These are phyloP conservation scores for Hetaerina americana DNA, from an alignment of 1,140 invertebrate genomes.

Conservation along the genomic window DNA sequence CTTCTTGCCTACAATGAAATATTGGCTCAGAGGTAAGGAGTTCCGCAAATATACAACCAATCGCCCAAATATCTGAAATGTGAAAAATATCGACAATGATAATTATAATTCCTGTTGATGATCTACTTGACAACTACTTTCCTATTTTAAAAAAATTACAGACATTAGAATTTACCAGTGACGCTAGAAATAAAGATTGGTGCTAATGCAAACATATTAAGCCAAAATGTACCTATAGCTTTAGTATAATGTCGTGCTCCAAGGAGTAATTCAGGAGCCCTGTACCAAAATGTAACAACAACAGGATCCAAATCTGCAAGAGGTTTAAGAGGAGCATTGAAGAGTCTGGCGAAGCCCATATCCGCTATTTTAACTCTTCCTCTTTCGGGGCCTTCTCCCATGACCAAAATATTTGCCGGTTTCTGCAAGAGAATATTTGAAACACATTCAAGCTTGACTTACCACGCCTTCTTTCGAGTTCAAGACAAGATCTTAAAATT, in stretches of 20 bases:
- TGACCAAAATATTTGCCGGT: conserved; percentile 98
- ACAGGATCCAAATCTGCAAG: conserved; percentile 97
- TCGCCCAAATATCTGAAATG: conserved; percentile 94
- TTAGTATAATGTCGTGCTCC: conserved; percentile 98
- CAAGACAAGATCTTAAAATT: too few species aligned
- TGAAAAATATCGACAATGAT: not conserved
- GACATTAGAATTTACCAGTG: not conserved
- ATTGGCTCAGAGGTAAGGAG: conserved; percentile 95
- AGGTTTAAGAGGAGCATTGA: conserved; percentile 96
- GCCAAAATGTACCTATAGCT: conserved; percentile 64
- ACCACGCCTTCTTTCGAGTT: too few species aligned
- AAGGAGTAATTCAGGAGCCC: conserved; percentile 90
- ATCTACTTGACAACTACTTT: too few species aligned
- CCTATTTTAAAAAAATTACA: not conserved
- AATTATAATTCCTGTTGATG: not conserved
- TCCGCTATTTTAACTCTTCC: conserved; percentile 98
- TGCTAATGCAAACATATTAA: not conserved
- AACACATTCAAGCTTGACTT: too few species aligned
- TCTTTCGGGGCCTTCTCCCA: conserved; percentile 96
- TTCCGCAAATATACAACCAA: conserved; percentile 99
- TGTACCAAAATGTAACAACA: conserved; percentile 99
- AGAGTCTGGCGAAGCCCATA: conserved; percentile 99
- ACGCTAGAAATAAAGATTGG: not conserved
- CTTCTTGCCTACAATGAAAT: conserved; percentile 98
- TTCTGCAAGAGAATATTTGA: too few species aligned